Conservation (phyloP, 1,140 invertebrate species). For the Manduca sexta region DNA sequence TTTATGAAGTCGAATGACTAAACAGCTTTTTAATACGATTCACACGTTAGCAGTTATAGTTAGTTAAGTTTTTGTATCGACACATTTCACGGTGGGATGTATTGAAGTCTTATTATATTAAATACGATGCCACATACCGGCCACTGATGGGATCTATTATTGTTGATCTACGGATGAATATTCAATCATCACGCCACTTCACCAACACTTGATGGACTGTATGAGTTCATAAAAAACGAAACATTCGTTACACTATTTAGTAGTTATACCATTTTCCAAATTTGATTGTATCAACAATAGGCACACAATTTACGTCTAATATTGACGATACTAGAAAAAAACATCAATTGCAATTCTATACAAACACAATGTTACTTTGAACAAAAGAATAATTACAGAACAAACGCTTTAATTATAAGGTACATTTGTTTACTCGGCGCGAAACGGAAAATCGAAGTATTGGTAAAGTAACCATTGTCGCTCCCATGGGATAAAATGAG, state of each 20-base stretch:
- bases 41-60: conserved; percentile 70
- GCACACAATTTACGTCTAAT: neutral
- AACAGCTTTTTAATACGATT: conserved; percentile 73
- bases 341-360: conserved; percentile 3
- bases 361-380: conserved; percentile 7
- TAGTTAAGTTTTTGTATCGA: conserved; percentile 71
- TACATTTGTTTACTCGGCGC: conserved; percentile 47
- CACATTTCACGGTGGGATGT: conserved; percentile 71
- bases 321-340: too few species aligned
- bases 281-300: conserved; percentile 10
- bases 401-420: conserved; percentile 56
- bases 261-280: conserved; percentile 14
- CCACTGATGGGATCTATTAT: conserved; percentile 68
- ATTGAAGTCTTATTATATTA: conserved; percentile 72
- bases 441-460: conserved; percentile 52
- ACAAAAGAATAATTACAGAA: conserved; percentile 30
- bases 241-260: conserved; percentile 34
- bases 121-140: conserved; percentile 69
- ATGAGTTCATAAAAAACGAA: conserved; percentile 40
- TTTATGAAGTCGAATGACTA: conserved; percentile 71
- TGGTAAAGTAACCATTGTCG: conserved; percentile 38
- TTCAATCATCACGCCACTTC: conserved; percentile 63
- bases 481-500: conserved; percentile 57
- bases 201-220: conserved; percentile 37
- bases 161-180: conserved; percentile 70